Evolutionary conservation across 2,888 invertebrate species (phyloP).

Genomic region (Hypselothyrea guttata): DNA sequence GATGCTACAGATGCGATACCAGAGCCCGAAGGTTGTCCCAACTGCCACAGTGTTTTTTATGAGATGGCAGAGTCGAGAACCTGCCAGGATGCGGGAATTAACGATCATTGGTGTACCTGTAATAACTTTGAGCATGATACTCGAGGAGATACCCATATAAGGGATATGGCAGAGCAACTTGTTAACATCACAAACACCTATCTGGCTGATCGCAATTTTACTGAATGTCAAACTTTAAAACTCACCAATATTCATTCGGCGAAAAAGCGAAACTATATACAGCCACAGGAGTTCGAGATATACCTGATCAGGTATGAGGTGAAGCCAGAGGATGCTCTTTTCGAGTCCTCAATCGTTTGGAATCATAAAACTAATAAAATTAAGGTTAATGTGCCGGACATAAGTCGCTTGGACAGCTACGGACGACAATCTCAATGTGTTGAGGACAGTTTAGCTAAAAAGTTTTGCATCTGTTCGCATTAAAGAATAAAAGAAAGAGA

Average conservation of each 20-base stretch:
- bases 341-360: constrained; percentile 35
- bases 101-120: constrained; percentile 90
- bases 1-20: constrained; percentile 36
- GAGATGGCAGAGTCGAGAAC: constrained; percentile 85
- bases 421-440: constrained; percentile 20
- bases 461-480: constrained; percentile 70
- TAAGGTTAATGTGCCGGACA: constrained; percentile 33
- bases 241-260: constrained; percentile 36
- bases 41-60: constrained; percentile 86
- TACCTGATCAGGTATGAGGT: constrained; percentile 35
- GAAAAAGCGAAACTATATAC: background rate
- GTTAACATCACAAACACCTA: constrained; percentile 65
- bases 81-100: constrained; percentile 87
- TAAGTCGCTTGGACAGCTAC: constrained; percentile 41
- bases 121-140: background rate
- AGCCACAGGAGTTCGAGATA: background rate
- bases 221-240: constrained; percentile 48
- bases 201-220: constrained; percentile 46
- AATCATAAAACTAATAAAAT: constrained; percentile 17
- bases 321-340: constrained; percentile 13
- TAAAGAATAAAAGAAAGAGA: too few relatives aligned
- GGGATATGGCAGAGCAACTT: constrained; percentile 34
- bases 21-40: constrained; percentile 83
- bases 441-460: constrained; percentile 63
- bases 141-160: constrained; percentile 2